Evolutionary conservation across 2,888 invertebrate species (phyloP).

Genomic region (Gasteruption jaculator): DNA sequence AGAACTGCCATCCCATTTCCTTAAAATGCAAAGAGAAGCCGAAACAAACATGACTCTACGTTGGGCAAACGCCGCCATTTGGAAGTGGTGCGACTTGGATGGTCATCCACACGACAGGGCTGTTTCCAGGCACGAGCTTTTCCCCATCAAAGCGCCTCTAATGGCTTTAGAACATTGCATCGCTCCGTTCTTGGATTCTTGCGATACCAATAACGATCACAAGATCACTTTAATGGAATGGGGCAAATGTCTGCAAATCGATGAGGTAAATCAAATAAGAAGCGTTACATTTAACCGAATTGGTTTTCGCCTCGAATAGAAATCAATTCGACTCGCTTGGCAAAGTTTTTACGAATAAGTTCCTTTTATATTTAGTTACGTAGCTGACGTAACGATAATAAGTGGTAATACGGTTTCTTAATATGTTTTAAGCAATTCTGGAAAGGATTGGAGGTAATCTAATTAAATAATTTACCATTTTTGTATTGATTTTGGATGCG

Average conservation of each 20-base stretch:
- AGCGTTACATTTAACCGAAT: not conserved
- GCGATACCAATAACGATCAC: slow-evolving; percentile 86
- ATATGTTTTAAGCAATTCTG: no score
- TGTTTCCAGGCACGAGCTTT: slow-evolving; percentile 91
- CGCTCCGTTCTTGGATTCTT: slow-evolving; percentile 89
- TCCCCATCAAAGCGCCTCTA: slow-evolving; percentile 91
- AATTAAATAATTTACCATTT: no score
- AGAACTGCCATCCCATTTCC: slow-evolving; percentile 77
- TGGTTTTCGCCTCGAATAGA: slow-evolving; percentile 7
- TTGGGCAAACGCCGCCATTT: slow-evolving; percentile 91
- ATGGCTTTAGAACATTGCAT: slow-evolving; percentile 97
- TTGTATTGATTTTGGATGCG: no score
- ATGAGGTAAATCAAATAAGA: slow-evolving; percentile 63
- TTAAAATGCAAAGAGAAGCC: slow-evolving; percentile 84
- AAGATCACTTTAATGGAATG: slow-evolving; percentile 89
- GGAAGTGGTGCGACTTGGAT: slow-evolving; percentile 98
- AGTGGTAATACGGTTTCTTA: no score
- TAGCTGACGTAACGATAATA: slow-evolving; percentile 9
- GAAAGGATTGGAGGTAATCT: no score
- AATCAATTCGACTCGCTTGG: not conserved
- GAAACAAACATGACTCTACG: slow-evolving; percentile 79
- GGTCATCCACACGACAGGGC: slow-evolving; percentile 82
- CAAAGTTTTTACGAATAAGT: no score
- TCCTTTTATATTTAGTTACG: no score
- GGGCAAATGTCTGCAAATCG: slow-evolving; percentile 82